Evolutionary conservation across 64 coral and sea anemone genomes (phyloP).

Genomic region (Anthopleura sola): DNA sequence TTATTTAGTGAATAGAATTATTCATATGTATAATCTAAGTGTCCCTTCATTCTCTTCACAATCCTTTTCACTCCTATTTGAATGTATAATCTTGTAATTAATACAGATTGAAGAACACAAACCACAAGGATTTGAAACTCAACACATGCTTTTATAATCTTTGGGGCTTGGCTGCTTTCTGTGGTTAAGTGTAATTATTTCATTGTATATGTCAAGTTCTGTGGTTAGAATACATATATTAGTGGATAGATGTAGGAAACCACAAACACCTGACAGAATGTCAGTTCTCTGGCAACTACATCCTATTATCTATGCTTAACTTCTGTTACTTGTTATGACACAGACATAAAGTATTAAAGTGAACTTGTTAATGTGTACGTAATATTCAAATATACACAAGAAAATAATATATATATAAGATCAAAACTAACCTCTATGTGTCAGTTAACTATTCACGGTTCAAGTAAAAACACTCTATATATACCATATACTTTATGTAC

Average conservation of each 20-base stretch:
- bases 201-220: background rate
- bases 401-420: no score
- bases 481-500: no score
- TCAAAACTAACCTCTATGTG: no score
- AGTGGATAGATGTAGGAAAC: background rate
- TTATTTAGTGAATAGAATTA: background rate
- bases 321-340: background rate
- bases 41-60: background rate
- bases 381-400: no score
- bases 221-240: background rate
- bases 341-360: no score
- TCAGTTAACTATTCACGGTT: no score
- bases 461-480: no score
- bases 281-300: background rate
- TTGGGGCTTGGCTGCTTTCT: background rate
- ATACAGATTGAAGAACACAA: background rate
- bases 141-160: background rate
- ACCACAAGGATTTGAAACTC: background rate
- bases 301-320: background rate
- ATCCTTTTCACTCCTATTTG: background rate
- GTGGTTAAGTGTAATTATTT: background rate
- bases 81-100: slow-evolving; percentile 13
- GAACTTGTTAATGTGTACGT: no score
- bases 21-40: background rate
- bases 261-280: background rate